phyloP scores from a whole-genome alignment of 1,140 invertebrate species.

The Pachyrhynchus sulphureomaculatus region DNA sequence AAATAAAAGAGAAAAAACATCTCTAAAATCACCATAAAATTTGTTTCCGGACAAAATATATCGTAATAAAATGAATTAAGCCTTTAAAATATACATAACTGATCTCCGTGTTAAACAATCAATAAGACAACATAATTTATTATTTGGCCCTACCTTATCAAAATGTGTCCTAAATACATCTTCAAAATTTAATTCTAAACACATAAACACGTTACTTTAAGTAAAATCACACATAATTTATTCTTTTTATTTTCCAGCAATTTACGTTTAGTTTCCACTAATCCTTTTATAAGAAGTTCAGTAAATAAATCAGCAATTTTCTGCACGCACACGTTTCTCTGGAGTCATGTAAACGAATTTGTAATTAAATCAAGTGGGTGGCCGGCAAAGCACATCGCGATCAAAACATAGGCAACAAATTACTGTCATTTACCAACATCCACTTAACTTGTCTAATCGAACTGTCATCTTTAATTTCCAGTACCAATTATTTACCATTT shows the following conservation, averaged over 20 bases:
- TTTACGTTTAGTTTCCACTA: neutral
- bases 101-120: too few species aligned
- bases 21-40: too few species aligned
- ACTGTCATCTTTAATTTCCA: constrained; percentile 1
- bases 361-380: constrained; percentile 14
- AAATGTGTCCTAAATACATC: constrained; percentile 15
- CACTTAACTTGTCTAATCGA: constrained; percentile 13
- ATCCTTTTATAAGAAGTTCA: neutral
- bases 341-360: neutral
- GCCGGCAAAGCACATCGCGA: constrained; percentile 9
- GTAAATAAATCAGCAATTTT: constrained; percentile 5
- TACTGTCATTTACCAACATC: constrained; percentile 5
- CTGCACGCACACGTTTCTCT: neutral
- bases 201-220: neutral
- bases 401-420: constrained; percentile 14
- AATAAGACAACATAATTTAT: too few species aligned
- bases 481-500: neutral
- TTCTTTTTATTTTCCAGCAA: neutral
- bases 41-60: too few species aligned
- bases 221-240: constrained; percentile 13
- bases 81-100: too few species aligned
- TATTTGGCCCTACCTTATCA: constrained; percentile 14
- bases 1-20: too few species aligned
- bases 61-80: too few species aligned
- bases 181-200: neutral